Base-by-base conservation (phyloP, 1,140 invertebrate species). In the Drosophila biarmipes region DNA sequence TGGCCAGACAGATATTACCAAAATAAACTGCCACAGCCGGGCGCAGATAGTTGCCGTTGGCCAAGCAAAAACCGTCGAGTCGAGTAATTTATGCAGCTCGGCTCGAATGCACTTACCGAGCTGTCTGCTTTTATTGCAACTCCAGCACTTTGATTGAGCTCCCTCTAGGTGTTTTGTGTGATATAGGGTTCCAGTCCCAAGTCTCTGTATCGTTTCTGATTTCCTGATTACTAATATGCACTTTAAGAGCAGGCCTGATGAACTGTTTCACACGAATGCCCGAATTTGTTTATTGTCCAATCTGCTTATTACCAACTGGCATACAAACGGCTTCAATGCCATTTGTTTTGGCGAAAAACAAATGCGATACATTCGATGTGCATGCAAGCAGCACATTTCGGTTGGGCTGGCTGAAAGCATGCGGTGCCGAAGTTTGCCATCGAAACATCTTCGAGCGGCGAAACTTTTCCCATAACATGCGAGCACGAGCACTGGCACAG, bases 391-490 rank as follows among this genome's bases (percentile, higher is more conserved):
- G 10, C 63, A 49, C 43, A 67, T 69, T 69, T 55, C 2, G 34
- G 43, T 56, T 49, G 62, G n/a, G 17, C 15, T 37, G 37, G 29
- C 42, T 45, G 12, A 8, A 37, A 37, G 35, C 66, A 73, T 72
- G 75, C 55, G 58, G n/a, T 57, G 77, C 46, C 54, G 4, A 48
- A 58, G 45, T 53, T 75, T 62, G 15, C 27, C 56, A 45, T 61
- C 19, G 59, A 40, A 59, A 53, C 75, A 61, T 64, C 75, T 79
- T 86, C 57, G 56, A 76, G 66, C 55, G 52, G 46, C 53, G 45
- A 73, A 85, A 81, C 58, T 85, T 85, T 81, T 78, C 49, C 46
- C 52, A 87, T 81, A 78, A 69, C 58, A 79, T 67, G 67, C 61
- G 45, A 59, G 34, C 35, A 38, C 34, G n/a, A 51, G 15, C 38